phyloP scores from a whole-genome alignment of 2,888 invertebrate genomes.

The Erpobdella octoculata region DNA sequence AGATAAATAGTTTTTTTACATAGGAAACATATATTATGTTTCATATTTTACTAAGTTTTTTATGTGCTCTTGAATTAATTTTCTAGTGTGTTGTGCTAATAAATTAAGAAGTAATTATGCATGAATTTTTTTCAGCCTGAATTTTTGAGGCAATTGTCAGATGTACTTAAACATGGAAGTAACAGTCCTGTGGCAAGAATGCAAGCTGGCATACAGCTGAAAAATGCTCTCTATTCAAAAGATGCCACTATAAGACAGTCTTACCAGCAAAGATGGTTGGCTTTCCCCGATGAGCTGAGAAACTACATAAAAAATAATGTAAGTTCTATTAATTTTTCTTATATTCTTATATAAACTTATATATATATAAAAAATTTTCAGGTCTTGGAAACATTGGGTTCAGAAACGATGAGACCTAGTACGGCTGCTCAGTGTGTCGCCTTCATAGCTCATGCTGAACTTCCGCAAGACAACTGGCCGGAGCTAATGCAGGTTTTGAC shows the following conservation, averaged over 20 bases:
- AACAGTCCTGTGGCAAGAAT: conserved; percentile 89
- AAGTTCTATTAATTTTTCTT: conserved; percentile 43
- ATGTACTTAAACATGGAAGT: conserved; percentile 77
- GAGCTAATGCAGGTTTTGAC: conserved; percentile 78
- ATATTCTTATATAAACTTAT: too few species aligned
- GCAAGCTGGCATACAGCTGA: conserved; percentile 90
- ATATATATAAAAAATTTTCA: too few species aligned
- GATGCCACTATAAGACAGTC: conserved; percentile 70
- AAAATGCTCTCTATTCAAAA: conserved; percentile 94
- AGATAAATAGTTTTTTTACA: too few species aligned
- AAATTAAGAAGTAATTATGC: background rate
- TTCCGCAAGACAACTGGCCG: conserved; percentile 84
- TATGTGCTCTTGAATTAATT: background rate
- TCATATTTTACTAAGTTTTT: background rate
- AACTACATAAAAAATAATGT: conserved; percentile 89
- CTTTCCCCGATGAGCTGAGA: conserved; percentile 76
- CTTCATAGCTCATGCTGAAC: conserved; percentile 90
- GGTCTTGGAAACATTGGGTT: conserved; percentile 87
- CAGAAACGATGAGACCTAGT: conserved; percentile 85
- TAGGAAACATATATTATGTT: background rate
- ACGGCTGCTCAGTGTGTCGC: conserved; percentile 98
- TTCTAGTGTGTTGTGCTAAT: too few species aligned
- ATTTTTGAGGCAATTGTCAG: conserved; percentile 85
- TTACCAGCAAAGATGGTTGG: conserved; percentile 87
- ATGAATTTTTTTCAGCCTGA: conserved; percentile 61